These are phyloP conservation scores for Abrostola triplasia DNA, from an alignment of 2,888 invertebrate genomes.

Conservation along the genomic window DNA sequence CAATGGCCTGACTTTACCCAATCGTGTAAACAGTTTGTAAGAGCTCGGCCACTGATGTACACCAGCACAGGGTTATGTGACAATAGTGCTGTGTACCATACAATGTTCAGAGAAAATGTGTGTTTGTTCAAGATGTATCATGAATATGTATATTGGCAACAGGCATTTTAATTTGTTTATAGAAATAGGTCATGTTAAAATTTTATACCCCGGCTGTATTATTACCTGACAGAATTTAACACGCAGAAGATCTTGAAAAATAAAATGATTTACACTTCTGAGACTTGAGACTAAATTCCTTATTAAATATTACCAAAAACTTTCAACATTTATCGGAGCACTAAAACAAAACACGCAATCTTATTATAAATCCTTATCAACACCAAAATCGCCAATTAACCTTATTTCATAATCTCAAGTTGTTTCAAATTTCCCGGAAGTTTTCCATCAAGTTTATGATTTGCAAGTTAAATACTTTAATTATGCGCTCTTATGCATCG, in stretches of 20 bases:
- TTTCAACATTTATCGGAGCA: background rate
- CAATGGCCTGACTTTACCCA: slow-evolving; percentile 20
- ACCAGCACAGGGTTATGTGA: background rate
- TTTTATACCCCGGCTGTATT: too few species aligned
- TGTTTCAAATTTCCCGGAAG: slow-evolving; percentile 20
- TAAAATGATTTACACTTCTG: too few species aligned
- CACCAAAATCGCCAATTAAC: slow-evolving; percentile 29
- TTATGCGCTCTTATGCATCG: background rate
- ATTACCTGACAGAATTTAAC: too few species aligned
- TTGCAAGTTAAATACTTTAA: background rate
- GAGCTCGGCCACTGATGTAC: slow-evolving; percentile 15
- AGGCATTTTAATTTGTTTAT: too few species aligned
- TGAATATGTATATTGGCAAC: too few species aligned
- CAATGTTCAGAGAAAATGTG: background rate
- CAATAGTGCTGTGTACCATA: background rate
- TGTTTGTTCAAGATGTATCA: too few species aligned
- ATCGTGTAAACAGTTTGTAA: slow-evolving; percentile 31
- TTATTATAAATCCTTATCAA: slow-evolving; percentile 26
- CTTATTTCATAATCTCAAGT: slow-evolving; percentile 30
- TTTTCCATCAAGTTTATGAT: slow-evolving; percentile 2
- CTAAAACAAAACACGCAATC: slow-evolving; percentile 4
- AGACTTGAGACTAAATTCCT: too few species aligned
- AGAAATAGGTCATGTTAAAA: too few species aligned
- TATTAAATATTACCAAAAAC: background rate
- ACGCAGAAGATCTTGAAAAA: too few species aligned